Evolutionary conservation across 2,888 invertebrate genomes (phyloP).

Genomic region (Drosophila robusta): DNA sequence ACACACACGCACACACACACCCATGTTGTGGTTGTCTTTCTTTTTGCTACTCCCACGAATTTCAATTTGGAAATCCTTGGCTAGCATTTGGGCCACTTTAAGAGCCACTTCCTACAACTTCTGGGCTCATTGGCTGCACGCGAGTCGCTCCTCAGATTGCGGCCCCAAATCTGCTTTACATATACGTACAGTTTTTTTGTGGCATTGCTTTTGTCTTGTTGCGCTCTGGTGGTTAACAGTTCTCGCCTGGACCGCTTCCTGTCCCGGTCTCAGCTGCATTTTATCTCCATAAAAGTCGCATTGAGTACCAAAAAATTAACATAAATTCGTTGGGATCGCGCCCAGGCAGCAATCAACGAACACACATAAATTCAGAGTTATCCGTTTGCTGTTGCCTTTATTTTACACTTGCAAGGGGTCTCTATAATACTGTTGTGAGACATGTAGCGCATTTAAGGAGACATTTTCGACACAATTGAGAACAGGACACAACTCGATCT

Average conservation of each 20-base stretch:
- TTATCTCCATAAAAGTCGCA: slow-evolving; percentile 77
- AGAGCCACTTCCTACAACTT: slow-evolving; percentile 38
- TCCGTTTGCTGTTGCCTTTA: slow-evolving; percentile 47
- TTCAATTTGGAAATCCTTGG: slow-evolving; percentile 55
- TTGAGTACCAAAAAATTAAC: slow-evolving; percentile 63
- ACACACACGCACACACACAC: not conserved
- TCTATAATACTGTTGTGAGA: not conserved
- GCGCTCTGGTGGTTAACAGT: slow-evolving; percentile 33
- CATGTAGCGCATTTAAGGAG: not conserved
- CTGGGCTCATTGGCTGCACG: slow-evolving; percentile 59
- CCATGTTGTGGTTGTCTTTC: slow-evolving; percentile 7
- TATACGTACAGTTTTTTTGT: slow-evolving; percentile 12
- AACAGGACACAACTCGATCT: not conserved
- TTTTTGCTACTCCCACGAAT: slow-evolving; percentile 30
- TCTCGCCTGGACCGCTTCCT: slow-evolving; percentile 10
- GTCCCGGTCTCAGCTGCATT: slow-evolving; percentile 66
- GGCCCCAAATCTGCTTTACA: slow-evolving; percentile 37
- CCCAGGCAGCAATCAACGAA: slow-evolving; percentile 70
- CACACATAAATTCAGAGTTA: slow-evolving; percentile 71
- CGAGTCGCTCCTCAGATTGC: slow-evolving; percentile 24
- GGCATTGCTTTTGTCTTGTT: slow-evolving; percentile 32
- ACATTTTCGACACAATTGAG: too few relatives aligned
- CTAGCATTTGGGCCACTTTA: slow-evolving; percentile 55
- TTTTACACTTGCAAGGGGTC: not conserved
- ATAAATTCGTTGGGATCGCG: slow-evolving; percentile 66